Percentiles rank a stretch among this genome's conserved stretches.
Evolutionary conservation across 1,140 invertebrate species (phyloP).

Genomic region (Grapholita molesta): DNA sequence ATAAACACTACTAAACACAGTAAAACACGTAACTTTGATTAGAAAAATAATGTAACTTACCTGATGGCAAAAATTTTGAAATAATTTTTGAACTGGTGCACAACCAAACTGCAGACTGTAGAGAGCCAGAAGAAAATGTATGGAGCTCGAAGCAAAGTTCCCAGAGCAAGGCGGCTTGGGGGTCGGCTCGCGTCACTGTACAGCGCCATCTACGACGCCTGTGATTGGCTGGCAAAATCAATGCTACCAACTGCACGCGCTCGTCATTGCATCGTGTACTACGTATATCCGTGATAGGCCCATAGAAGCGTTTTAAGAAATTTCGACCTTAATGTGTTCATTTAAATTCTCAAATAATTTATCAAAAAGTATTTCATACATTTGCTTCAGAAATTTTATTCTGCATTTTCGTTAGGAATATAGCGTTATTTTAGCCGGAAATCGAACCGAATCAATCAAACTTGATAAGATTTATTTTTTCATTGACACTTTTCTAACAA

Average conservation of each 20-base stretch:
- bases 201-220: slow-evolving; percentile 62
- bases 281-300: slow-evolving; percentile 72
- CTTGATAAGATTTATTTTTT: slow-evolving; percentile 42
- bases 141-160: slow-evolving; percentile 77
- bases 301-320: slow-evolving; percentile 26
- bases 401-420: slow-evolving; percentile 39
- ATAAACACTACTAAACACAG: slow-evolving; percentile 54
- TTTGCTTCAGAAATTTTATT: slow-evolving; percentile 61
- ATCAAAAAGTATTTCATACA: slow-evolving; percentile 43
- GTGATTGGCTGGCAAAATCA: slow-evolving; percentile 57
- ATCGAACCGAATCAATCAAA: slow-evolving; percentile 24
- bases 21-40: slow-evolving; percentile 55
- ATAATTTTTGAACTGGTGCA: slow-evolving; percentile 75
- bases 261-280: slow-evolving; percentile 52
- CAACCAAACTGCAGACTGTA: slow-evolving; percentile 76
- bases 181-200: slow-evolving; percentile 70
- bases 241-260: slow-evolving; percentile 50
- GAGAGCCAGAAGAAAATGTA: slow-evolving; percentile 78
- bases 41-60: slow-evolving; percentile 72
- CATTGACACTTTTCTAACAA: slow-evolving; percentile 34
- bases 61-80: slow-evolving; percentile 78
- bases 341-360: slow-evolving; percentile 28
- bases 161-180: slow-evolving; percentile 72
- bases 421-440: slow-evolving; percentile 35
- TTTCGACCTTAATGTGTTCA: slow-evolving; percentile 21